Base-by-base conservation (phyloP, 2,888 invertebrate genomes). In the Boloria selene region DNA sequence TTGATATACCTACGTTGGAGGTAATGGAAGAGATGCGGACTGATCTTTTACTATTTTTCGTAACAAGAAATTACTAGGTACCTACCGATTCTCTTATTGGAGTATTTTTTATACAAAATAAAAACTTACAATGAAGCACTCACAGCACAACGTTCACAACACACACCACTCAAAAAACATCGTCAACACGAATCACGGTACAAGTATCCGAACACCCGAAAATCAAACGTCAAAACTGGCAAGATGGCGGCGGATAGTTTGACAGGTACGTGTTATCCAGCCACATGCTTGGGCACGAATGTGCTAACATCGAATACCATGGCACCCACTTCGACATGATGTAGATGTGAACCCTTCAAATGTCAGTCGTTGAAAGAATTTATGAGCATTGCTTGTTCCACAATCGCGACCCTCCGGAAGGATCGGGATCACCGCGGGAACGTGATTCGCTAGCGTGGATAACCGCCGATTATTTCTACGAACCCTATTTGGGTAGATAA, bases 291-390 rank as follows among this genome's bases (percentile, higher is more conserved):
- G 70, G 70, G 69, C 75, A 63, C 80, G 85, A 87, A 84, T 88
- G 87, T 79, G 79, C 75, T 72, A 70, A 59, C 61, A 55, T 50
- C 70, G 66, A 73, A 75, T 72, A 73, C 66, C 84, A 83, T 82
- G 73, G 75, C 80, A 79, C 70, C 76, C 73, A 74, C 70, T 73
- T 82, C 79, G 82, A 78, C 79, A 81, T 80, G 79, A 77, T 72
- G 79, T 79, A 87, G 85, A 85, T 87, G 89, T 84, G 83, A 86
- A 80, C 81, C 75, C 77, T 70, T 63, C 83, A 85, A 81, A 88
- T 91, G 92, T 92, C 91, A 91, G 82, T 65, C 73, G 80, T 81
- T 77, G 87, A 91, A 90, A 92, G 91, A 92, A 92, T 91, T 91
- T 92, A 92, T 91, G 90, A 83, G 84, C 70, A 73, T 72, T 71